Percentiles rank a stretch among this genome's conserved stretches.
Evolutionary conservation across 2,113 vertebrate genomes (phyloP).

Genomic region (Pardalotus punctatus): DNA sequence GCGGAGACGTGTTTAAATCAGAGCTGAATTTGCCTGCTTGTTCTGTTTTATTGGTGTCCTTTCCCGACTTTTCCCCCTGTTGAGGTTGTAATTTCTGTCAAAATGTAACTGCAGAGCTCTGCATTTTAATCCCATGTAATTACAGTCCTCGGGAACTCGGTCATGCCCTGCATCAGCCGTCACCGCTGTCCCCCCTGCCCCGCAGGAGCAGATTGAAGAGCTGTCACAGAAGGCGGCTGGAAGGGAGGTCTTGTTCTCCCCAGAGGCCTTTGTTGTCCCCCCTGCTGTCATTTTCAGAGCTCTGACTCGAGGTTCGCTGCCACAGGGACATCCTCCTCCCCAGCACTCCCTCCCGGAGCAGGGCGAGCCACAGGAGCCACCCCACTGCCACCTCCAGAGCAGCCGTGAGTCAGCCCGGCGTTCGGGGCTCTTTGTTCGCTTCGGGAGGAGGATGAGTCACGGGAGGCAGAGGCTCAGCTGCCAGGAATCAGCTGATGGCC

Average conservation of each 20-base stretch:
- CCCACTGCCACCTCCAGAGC: neutral
- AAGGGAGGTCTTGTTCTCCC: neutral
- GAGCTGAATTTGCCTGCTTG: neutral
- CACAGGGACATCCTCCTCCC: neutral
- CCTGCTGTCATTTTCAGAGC: neutral
- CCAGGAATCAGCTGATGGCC: neutral
- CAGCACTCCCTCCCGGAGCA: neutral
- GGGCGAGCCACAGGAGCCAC: neutral
- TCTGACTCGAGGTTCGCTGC: neutral
- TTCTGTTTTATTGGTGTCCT: neutral
- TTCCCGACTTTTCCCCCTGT: neutral
- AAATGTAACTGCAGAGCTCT: neutral
- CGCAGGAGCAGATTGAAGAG: neutral
- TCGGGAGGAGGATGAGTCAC: neutral
- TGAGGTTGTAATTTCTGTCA: conserved; percentile 21
- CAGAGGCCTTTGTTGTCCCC: neutral
- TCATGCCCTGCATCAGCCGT: neutral
- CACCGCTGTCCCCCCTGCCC: neutral
- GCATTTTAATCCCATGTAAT: conserved; percentile 41
- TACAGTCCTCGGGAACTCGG: neutral
- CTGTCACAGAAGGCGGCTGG: neutral
- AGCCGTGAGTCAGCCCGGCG: neutral
- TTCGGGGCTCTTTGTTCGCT: neutral
- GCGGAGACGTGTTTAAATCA: neutral
- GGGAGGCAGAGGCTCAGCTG: neutral